Percentiles rank a stretch among this genome's conserved stretches.
Conservation (phyloP, 1,140 invertebrate species). For the Zaprionus gabonicus region DNA sequence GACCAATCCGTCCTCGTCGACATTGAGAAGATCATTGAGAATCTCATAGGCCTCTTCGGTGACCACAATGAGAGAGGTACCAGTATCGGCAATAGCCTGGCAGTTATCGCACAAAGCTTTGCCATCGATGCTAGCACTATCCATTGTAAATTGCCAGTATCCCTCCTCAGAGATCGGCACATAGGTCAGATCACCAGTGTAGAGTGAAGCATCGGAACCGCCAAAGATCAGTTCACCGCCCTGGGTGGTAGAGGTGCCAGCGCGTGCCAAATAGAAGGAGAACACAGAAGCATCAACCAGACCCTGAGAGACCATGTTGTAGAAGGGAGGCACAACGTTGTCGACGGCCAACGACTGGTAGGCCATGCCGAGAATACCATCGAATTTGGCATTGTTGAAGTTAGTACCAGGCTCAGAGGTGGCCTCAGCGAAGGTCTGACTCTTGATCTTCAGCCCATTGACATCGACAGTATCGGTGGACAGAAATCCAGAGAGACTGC, state of each 20-base stretch:
- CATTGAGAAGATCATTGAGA: constrained; percentile 91
- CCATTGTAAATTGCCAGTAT: constrained; percentile 99
- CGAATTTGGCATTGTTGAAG: constrained; percentile 97
- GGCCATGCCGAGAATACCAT: constrained; percentile 97
- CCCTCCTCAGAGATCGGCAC: constrained; percentile 92
- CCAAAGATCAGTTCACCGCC: constrained; percentile 98
- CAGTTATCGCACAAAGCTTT: constrained; percentile 88
- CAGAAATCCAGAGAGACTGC: constrained; percentile 96
- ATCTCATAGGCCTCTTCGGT: constrained; percentile 91
- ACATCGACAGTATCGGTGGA: constrained; percentile 92
- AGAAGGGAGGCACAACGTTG: constrained; percentile 95
- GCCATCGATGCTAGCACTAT: constrained; percentile 87
- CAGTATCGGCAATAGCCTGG: constrained; percentile 98
- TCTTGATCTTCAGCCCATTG: constrained; percentile 89
- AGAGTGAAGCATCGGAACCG: constrained; percentile 95
- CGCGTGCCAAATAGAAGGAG: constrained; percentile 93
- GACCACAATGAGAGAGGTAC: constrained; percentile 97
- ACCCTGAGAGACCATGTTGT: constrained; percentile 95
- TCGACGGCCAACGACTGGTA: constrained; percentile 95
- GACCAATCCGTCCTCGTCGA: constrained; percentile 91
- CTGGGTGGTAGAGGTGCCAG: constrained; percentile 87
- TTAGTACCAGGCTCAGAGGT: constrained; percentile 94
- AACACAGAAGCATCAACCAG: constrained; percentile 92
- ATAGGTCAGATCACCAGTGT: constrained; percentile 95
- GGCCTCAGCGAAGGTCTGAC: constrained; percentile 99